Base-by-base conservation (phyloP, 1,140 invertebrate genomes). In the Hesperophylax magnus region DNA sequence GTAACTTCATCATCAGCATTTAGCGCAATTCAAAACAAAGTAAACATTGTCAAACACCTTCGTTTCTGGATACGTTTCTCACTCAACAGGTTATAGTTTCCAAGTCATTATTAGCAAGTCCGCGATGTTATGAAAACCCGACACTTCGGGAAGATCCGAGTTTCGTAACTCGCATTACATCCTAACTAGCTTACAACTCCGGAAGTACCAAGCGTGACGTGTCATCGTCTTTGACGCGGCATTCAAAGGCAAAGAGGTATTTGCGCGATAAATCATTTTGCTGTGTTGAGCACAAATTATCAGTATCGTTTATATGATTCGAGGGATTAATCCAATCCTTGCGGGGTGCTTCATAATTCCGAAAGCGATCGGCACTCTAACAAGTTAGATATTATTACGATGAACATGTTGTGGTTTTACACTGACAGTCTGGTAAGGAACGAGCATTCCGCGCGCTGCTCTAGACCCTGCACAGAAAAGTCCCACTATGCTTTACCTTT, bases 11-110 rank as follows among this genome's bases (percentile, higher is more conserved):
- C 39, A 47, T 47, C 39, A 47, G 9, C 39, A 47, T 14, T 47
- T 14, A 47, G 9, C 11, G 39, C 39, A 47, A 47, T 47, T 47
- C 9, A 47, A 47, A 3, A 47, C 11, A 11, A 14, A 14, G 0
- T 47, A 47, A 47, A 47, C 39, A 47, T 47, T 47, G 9, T 47
- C 39, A 47, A 47, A 47, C 39, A 47, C 27, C 22, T 67, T 67
- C 11, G 15, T 17, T n/a, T n/a, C 22, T 67, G 22, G 63, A 71
- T 52, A 71, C 39, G 53, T 71, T 52, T 11, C 67, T 53, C 6
- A 27, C 11, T 53, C 52, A 54, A 72, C 69, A 72, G 69, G 69
- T 72, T 56, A 52, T 22, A 54, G 69, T 54, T 54, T 72, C 69
- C 52, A 24, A 72, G 47, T 72, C 69, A 72, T 72, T 47, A 47